Conservation (phyloP, 2,113 vertebrate genomes). For the Gymnocephalus cernua region DNA sequence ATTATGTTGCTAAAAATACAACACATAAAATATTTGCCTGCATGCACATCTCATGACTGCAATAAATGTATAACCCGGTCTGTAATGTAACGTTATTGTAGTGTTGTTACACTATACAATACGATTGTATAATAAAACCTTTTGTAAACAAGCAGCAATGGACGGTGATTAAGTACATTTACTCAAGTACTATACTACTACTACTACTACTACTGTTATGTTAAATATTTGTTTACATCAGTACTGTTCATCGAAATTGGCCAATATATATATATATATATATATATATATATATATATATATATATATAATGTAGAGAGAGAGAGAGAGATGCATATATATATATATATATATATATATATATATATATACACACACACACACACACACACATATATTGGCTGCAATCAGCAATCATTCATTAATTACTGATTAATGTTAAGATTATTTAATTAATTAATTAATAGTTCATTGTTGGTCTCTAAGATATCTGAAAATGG, state of each 20-base stretch:
- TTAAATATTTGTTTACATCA: not conserved
- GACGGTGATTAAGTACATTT: not conserved
- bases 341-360: too few relatives aligned
- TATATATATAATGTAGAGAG: too few relatives aligned
- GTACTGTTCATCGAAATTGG: not conserved
- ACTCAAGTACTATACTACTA: not conserved
- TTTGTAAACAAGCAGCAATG: not conserved
- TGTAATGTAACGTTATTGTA: not conserved
- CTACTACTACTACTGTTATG: too few relatives aligned
- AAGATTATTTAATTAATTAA: not conserved
- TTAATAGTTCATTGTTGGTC: too few relatives aligned
- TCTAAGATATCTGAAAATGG: not conserved
- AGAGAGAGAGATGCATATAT: too few relatives aligned
- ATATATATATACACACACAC: too few relatives aligned
- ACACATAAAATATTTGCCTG: too few relatives aligned
- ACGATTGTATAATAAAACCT: not conserved
- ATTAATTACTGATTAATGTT: not conserved
- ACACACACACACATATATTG: too few relatives aligned
- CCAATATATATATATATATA: too few relatives aligned
- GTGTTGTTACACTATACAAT: not conserved
- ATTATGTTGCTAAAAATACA: too few relatives aligned
- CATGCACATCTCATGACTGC: not conserved
- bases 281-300: too few relatives aligned
- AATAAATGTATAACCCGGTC: not conserved
- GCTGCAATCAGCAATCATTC: not conserved